These are phyloP conservation scores for Oryzias woworae DNA, from an alignment of 2,113 vertebrate species.

Conservation along the genomic window DNA sequence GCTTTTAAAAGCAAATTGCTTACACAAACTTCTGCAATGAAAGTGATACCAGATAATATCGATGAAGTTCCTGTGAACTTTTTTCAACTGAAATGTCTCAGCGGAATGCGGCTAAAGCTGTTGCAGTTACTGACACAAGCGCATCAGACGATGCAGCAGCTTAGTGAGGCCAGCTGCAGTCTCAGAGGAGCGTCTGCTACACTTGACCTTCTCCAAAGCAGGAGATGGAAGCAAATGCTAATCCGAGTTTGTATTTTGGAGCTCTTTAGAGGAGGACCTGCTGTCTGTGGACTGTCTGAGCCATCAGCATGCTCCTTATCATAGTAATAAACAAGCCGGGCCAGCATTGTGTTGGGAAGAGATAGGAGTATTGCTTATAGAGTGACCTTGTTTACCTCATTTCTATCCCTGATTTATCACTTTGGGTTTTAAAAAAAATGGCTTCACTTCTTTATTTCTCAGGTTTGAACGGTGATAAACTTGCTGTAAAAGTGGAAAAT, in stretches of 20 bases:
- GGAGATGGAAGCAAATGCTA: slow-evolving; percentile 27
- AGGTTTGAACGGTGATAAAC: too few species aligned
- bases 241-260: slow-evolving; percentile 30
- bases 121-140: slow-evolving; percentile 36
- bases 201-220: slow-evolving; percentile 5
- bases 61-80: too few species aligned
- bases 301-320: slow-evolving; percentile 28
- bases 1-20: too few species aligned
- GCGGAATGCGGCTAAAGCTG: slow-evolving; percentile 8
- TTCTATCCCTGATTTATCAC: slow-evolving; percentile 2
- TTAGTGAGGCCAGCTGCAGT: slow-evolving; percentile 17
- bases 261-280: slow-evolving; percentile 21
- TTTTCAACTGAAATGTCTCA: not conserved
- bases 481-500: too few species aligned
- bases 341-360: slow-evolving; percentile 3
- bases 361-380: slow-evolving; percentile 57
- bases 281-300: slow-evolving; percentile 13
- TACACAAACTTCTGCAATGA: too few species aligned
- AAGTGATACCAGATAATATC: too few species aligned
- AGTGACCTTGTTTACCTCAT: slow-evolving; percentile 62
- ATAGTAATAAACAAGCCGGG: slow-evolving; percentile 24
- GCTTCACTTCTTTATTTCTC: too few species aligned
- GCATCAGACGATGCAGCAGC: slow-evolving; percentile 19
- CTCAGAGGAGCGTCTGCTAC: slow-evolving; percentile 36
- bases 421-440: too few species aligned